A percentile compares a stretch with the other conserved stretches of the same genome.
Evolutionary conservation across 2,113 vertebrate species (phyloP).

Genomic region (Eptesicus fuscus): DNA sequence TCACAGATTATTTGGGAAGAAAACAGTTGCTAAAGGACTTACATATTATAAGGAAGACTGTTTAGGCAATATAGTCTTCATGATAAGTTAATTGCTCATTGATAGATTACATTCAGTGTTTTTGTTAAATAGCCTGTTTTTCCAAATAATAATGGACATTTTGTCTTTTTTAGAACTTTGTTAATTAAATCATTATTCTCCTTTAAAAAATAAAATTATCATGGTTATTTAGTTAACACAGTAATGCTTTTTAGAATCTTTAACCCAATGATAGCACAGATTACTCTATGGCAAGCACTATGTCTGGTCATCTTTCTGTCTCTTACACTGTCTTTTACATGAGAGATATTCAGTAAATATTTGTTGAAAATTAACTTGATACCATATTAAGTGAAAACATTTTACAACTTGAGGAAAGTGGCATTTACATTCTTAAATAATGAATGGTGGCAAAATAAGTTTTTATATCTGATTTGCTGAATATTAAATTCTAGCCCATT

Average conservation of each 20-base stretch:
- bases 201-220: not conserved
- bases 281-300: not conserved
- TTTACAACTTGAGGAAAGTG: not conserved
- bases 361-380: not conserved
- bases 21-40: not conserved
- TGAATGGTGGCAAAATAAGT: not conserved
- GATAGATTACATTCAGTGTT: not conserved
- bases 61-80: not conserved
- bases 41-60: not conserved
- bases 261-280: not conserved
- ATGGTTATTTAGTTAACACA: not conserved
- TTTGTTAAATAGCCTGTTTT: constrained; percentile 5
- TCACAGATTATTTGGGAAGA: not conserved
- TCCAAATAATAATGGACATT: not conserved
- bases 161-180: not conserved
- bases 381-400: constrained; percentile 16
- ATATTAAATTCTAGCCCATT: constrained; percentile 9
- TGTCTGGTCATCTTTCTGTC: not conserved
- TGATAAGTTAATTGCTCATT: not conserved
- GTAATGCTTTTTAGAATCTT: constrained; percentile 12
- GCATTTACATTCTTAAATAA: not conserved
- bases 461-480: not conserved
- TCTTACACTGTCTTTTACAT: not conserved
- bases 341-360: not conserved
- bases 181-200: not conserved